Percentiles rank a stretch among this genome's conserved stretches.
phyloP scores from a whole-genome alignment of 2,113 vertebrate genomes.

The Xiphophorus couchianus region DNA sequence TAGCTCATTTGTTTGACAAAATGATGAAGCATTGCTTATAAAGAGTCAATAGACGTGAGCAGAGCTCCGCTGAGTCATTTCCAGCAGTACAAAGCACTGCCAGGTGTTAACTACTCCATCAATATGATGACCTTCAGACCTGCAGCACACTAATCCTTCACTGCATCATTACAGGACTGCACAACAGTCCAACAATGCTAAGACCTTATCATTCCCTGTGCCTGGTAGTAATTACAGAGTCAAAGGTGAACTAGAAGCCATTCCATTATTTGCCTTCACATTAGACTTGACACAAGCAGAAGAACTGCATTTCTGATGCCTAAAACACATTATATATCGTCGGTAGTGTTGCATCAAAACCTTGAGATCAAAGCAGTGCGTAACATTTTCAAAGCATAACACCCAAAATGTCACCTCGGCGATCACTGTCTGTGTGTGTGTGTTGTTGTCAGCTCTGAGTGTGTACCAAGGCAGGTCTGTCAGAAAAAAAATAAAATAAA shows the following conservation, averaged over 20 bases:
- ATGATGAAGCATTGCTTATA: too few species aligned
- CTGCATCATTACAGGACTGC: background rate
- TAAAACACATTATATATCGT: background rate
- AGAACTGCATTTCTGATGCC: background rate
- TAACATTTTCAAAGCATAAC: background rate
- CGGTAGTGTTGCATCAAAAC: constrained; percentile 3
- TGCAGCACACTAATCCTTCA: background rate
- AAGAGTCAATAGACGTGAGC: background rate
- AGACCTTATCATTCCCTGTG: background rate
- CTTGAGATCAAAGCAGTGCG: constrained; percentile 28
- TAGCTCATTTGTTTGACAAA: too few species aligned
- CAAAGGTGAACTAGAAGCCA: background rate
- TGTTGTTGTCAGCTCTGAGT: constrained; percentile 27
- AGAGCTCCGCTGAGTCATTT: background rate
- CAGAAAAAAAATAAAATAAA: constrained; percentile 30
- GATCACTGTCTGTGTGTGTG: background rate
- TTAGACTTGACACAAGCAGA: background rate
- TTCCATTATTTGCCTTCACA: background rate
- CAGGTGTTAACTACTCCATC: background rate
- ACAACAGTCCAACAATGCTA: background rate
- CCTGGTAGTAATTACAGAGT: background rate
- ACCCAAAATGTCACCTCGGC: constrained; percentile 21
- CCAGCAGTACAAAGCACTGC: background rate
- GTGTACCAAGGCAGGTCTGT: constrained; percentile 49
- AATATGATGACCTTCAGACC: background rate